Conservation (phyloP, 2,797 vertebrate genomes). For the Eutrigla gurnardus region DNA sequence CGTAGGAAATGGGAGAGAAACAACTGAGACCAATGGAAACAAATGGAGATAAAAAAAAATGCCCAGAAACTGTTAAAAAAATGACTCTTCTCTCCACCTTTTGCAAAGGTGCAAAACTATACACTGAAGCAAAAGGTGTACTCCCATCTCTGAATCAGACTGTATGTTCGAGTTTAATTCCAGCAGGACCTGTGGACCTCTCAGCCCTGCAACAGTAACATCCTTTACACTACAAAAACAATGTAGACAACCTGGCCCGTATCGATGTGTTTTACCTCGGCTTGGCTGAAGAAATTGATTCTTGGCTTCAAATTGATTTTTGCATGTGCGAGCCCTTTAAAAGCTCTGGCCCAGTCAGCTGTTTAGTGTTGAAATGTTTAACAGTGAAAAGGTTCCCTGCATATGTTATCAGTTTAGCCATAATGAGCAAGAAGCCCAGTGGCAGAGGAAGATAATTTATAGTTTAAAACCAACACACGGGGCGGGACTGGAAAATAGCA, state of each 20-base stretch:
- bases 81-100: not conserved
- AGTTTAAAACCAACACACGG: slow-evolving; percentile 43
- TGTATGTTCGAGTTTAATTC: slow-evolving; percentile 13
- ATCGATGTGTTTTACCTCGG: slow-evolving; percentile 30
- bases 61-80: slow-evolving; percentile 7
- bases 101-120: slow-evolving; percentile 14
- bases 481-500: slow-evolving; percentile 61
- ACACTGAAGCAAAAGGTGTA: not conserved
- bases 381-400: slow-evolving; percentile 33
- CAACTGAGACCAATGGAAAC: slow-evolving; percentile 56
- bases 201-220: slow-evolving; percentile 9
- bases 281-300: slow-evolving; percentile 35
- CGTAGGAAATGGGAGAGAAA: slow-evolving; percentile 63
- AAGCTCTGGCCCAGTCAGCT: slow-evolving; percentile 33
- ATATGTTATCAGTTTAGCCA: slow-evolving; percentile 60
- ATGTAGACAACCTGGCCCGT: slow-evolving; percentile 30
- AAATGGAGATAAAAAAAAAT: slow-evolving; percentile 38
- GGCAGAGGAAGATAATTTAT: slow-evolving; percentile 62
- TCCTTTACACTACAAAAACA: slow-evolving; percentile 11
- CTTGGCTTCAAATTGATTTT: slow-evolving; percentile 45
- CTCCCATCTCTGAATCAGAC: slow-evolving; percentile 13
- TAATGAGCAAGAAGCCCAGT: slow-evolving; percentile 55
- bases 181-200: slow-evolving; percentile 1
- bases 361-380: slow-evolving; percentile 48
- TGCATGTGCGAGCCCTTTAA: slow-evolving; percentile 34